phyloP scores from a whole-genome alignment of 92 coral and sea anemone genomes.

The Desmophyllum pertusum region DNA sequence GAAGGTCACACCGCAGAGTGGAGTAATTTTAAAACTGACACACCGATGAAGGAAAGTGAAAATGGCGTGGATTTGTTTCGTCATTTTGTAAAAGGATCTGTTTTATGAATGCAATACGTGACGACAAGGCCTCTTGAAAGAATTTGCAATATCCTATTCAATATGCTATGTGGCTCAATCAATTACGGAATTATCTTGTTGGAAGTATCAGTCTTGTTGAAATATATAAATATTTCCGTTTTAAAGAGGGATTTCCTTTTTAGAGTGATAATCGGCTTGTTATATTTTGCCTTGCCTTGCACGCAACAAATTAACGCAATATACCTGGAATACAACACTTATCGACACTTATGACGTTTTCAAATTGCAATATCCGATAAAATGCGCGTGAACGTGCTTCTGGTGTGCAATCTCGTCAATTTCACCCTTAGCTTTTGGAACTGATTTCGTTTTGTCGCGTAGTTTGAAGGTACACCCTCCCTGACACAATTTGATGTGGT shows the following conservation, averaged over 20 bases:
- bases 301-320: conserved; percentile 5
- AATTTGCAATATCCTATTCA: not conserved
- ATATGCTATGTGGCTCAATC: not conserved
- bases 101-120: not conserved
- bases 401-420: too few species aligned
- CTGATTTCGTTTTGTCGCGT: too few species aligned
- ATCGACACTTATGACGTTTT: not conserved
- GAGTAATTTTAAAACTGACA: not conserved
- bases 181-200: not conserved
- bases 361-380: not conserved
- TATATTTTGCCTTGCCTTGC: not conserved
- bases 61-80: not conserved
- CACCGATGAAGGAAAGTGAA: not conserved
- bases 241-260: not conserved
- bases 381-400: not conserved
- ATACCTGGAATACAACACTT: not conserved
- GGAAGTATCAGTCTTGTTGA: conserved; percentile 13
- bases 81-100: not conserved
- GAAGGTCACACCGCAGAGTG: too few species aligned
- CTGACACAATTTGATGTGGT: too few species aligned
- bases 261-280: not conserved
- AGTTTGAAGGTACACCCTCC: too few species aligned
- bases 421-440: too few species aligned
- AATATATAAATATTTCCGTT: not conserved
- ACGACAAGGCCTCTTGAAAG: not conserved